These are phyloP conservation scores for Caenorhabditis uteleia DNA, from an alignment of 2,888 invertebrate genomes.

Conservation along the genomic window DNA sequence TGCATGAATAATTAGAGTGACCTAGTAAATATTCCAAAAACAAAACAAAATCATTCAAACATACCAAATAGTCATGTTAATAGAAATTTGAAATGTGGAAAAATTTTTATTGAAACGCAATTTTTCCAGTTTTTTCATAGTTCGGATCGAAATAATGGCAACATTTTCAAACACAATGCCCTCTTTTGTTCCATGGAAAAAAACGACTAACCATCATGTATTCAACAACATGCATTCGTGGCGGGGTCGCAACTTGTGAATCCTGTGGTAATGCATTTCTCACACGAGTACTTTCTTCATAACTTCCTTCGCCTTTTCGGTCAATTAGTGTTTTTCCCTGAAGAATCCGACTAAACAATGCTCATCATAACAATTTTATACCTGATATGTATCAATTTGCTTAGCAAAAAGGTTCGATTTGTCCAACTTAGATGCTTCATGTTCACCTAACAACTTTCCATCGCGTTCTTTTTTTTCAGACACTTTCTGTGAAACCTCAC, in stretches of 20 bases:
- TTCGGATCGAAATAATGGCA: too few species aligned
- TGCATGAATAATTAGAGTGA: too few species aligned
- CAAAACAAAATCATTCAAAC: too few species aligned
- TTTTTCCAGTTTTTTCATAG: too few species aligned
- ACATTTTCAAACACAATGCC: too few species aligned
- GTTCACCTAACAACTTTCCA: constrained; percentile 57
- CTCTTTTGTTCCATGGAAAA: too few species aligned
- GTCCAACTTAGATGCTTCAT: constrained; percentile 63
- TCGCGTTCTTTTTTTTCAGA: constrained; percentile 60
- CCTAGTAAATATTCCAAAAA: too few species aligned
- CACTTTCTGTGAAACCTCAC: constrained; percentile 61
- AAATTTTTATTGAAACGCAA: too few species aligned
- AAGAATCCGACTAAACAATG: constrained; percentile 8
- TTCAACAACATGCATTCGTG: constrained; percentile 57
- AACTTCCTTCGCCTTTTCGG: constrained; percentile 61
- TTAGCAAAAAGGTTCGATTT: constrained; percentile 58
- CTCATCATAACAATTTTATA: constrained; percentile 1
- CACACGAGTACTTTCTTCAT: constrained; percentile 58
- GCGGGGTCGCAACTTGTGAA: constrained; percentile 35
- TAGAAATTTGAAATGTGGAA: too few species aligned
- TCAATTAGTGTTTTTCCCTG: constrained; percentile 57
- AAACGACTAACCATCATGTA: constrained; percentile 53
- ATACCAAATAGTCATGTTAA: too few species aligned
- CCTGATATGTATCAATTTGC: constrained; percentile 59
- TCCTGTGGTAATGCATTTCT: constrained; percentile 43